These are phyloP conservation scores for Lycorma delicatula DNA, from an alignment of 1,140 invertebrate genomes.

Conservation along the genomic window DNA sequence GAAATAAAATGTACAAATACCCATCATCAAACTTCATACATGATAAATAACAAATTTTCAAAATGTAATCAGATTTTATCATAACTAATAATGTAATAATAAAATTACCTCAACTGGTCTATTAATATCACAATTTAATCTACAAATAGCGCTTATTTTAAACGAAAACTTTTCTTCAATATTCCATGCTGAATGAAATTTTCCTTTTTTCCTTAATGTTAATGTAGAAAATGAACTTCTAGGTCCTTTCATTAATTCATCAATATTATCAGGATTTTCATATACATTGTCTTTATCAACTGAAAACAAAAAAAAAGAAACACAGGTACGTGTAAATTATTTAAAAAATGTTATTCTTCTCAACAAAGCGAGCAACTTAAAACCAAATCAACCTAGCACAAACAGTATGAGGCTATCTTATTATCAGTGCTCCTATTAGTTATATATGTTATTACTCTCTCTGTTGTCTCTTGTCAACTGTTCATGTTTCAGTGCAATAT, in stretches of 20 bases:
- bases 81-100: no score
- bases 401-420: no score
- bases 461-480: no score
- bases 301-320: slow-evolving; percentile 25
- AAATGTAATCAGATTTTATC: no score
- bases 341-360: not conserved
- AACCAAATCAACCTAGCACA: not conserved
- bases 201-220: slow-evolving; percentile 51
- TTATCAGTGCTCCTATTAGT: no score
- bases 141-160: slow-evolving; percentile 57
- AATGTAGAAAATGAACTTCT: slow-evolving; percentile 50
- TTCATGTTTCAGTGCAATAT: no score
- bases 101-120: slow-evolving; percentile 56
- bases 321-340: not conserved
- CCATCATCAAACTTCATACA: no score
- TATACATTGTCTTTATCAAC: slow-evolving; percentile 45
- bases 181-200: slow-evolving; percentile 61
- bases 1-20: no score
- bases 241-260: slow-evolving; percentile 42
- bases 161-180: slow-evolving; percentile 62
- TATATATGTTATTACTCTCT: no score
- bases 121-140: slow-evolving; percentile 67
- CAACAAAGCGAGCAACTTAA: not conserved
- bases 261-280: slow-evolving; percentile 43
- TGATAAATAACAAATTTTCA: no score